Base-by-base conservation (phyloP, 2,888 invertebrate species). In the Tenthredo notha region DNA sequence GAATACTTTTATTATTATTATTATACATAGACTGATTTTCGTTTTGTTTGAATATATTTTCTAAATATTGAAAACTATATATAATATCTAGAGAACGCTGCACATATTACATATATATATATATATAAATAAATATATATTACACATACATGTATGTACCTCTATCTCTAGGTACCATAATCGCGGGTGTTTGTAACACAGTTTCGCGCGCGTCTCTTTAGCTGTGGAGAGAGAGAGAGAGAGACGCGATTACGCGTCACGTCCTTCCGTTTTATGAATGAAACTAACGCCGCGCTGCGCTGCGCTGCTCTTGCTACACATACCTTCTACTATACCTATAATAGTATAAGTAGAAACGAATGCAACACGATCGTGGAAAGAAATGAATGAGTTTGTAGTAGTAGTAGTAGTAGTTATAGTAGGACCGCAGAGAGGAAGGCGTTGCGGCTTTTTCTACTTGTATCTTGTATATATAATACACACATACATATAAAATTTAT, bases 181-280 rank as follows among this genome's bases (percentile, higher is more conserved):
- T 61, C 10, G n/a, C 54, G 54, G n/a, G 6, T 12, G 25, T 25
- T 12, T 67, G 33, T 67, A 67, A 67, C 67, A 67, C 33, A 67
- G 67, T 67, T 33, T 12, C 54, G 54, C 67, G 33, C 67, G 33
- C 18, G 67, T 33, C 67, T 67, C 33, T 67, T 67, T 4, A 67
- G 15, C 25, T 25, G 29, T 15, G 18, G 21, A 43, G 74, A 40
- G 74, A 74, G 43, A 74, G 21, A 43, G 74, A 40, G 74, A 74
- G 43, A 74, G 43, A 74, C 50, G 43, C 72, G 72, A 74, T 74
- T 74, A 40, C 72, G 43, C 40, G 72, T 74, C 40, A 74, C 72
- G 72, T 74, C 40, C 72, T 74, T 74, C 72, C 43, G 43, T 43
- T 40, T 74, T 74, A 74, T 74, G 72, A 74, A 74, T 74, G 72